These are phyloP conservation scores for Brachypalpus laphriformis DNA, from an alignment of 2,888 invertebrate species.

Conservation along the genomic window DNA sequence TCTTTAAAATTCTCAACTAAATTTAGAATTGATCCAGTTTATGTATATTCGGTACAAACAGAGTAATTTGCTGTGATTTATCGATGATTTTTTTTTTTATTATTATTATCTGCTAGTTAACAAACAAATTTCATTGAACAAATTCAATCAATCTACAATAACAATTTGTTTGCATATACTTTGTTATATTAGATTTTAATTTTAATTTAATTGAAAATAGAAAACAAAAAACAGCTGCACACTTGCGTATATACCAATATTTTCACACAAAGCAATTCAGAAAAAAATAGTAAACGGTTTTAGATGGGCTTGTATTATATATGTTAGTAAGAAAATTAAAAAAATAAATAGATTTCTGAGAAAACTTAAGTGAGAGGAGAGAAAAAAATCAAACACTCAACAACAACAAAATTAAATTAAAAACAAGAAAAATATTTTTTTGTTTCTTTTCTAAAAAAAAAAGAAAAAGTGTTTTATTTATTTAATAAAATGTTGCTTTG, in stretches of 20 bases:
- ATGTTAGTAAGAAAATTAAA: slow-evolving; percentile 42
- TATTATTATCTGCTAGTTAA: background rate
- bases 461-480: slow-evolving; percentile 21
- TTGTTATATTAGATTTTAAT: slow-evolving; percentile 40
- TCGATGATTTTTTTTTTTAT: slow-evolving; percentile 30
- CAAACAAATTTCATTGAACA: slow-evolving; percentile 21
- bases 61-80: slow-evolving; percentile 65
- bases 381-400: slow-evolving; percentile 26
- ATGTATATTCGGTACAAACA: slow-evolving; percentile 34
- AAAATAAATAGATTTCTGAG: background rate
- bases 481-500: background rate
- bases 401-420: slow-evolving; percentile 39
- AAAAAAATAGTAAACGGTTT: slow-evolving; percentile 29
- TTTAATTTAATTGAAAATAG: slow-evolving; percentile 27
- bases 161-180: slow-evolving; percentile 47
- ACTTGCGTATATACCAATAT: slow-evolving; percentile 15
- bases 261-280: slow-evolving; percentile 53
- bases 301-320: slow-evolving; percentile 61
- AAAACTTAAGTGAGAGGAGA: background rate
- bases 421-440: slow-evolving; percentile 57
- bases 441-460: slow-evolving; percentile 60
- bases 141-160: slow-evolving; percentile 9
- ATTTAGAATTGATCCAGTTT: slow-evolving; percentile 44
- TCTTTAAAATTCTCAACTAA: slow-evolving; percentile 47
- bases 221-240: background rate